Conservation (phyloP, 2,113 vertebrate species). For the Vireo altiloquus region DNA sequence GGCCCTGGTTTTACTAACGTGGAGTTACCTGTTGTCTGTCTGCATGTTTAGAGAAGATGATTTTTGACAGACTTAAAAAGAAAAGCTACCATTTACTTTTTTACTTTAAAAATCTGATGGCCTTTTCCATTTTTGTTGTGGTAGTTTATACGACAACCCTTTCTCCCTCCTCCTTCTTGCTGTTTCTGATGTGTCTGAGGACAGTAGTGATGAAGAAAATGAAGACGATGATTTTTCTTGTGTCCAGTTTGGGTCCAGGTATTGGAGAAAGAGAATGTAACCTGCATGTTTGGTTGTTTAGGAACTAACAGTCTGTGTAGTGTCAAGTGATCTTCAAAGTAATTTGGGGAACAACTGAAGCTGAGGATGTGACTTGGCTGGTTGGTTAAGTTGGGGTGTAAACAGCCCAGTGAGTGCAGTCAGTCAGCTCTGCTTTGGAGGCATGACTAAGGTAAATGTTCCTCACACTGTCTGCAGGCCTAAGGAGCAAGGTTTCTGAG, state of each 20-base stretch:
- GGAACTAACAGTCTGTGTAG: slow-evolving; percentile 66
- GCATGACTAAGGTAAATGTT: neutral
- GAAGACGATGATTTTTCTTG: slow-evolving; percentile 89
- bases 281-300: slow-evolving; percentile 67
- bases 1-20: neutral
- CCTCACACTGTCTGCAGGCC: neutral
- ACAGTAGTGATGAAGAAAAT: slow-evolving; percentile 89
- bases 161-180: slow-evolving; percentile 91
- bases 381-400: neutral
- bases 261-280: slow-evolving; percentile 70
- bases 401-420: neutral
- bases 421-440: neutral
- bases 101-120: slow-evolving; percentile 49
- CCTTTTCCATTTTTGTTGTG: slow-evolving; percentile 70
- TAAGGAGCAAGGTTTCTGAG: neutral
- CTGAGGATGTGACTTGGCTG: neutral
- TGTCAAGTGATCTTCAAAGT: neutral
- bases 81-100: neutral
- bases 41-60: slow-evolving; percentile 41
- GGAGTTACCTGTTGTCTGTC: neutral
- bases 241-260: slow-evolving; percentile 99
- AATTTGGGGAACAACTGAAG: neutral
- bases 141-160: slow-evolving; percentile 82
- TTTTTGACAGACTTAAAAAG: neutral
- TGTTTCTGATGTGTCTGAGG: slow-evolving; percentile 91